Conservation (phyloP, 1,140 invertebrate genomes). For the Rhyacophila brunnea region DNA sequence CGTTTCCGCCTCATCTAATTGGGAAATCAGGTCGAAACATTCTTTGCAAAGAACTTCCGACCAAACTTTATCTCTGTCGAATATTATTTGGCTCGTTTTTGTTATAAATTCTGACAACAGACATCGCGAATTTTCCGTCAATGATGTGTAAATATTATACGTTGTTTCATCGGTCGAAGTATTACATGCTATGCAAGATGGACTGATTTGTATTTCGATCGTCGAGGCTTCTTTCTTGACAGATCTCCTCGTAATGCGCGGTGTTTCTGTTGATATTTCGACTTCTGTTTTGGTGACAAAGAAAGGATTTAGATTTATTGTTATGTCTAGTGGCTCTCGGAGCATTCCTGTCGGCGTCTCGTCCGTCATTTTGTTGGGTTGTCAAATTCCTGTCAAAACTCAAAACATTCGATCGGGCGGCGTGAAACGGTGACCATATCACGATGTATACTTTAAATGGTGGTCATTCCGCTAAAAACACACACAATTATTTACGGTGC, state of each 20-base stretch:
- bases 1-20: conserved; percentile 15
- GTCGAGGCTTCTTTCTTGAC: neutral
- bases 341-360: conserved; percentile 12
- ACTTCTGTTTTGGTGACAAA: conserved; percentile 4
- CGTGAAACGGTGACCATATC: too few species aligned
- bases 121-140: conserved; percentile 12
- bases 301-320: conserved; percentile 2
- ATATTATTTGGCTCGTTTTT: conserved; percentile 20
- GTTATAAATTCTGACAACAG: conserved; percentile 18
- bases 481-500: too few species aligned
- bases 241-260: neutral
- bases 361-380: conserved; percentile 23
- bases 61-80: conserved; percentile 27
- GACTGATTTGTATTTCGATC: neutral
- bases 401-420: neutral
- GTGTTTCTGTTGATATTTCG: neutral
- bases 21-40: conserved; percentile 12
- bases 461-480: too few species aligned
- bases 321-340: conserved; percentile 1
- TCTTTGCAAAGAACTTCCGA: conserved; percentile 6
- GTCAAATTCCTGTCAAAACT: conserved; percentile 14
- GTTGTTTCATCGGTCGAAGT: neutral
- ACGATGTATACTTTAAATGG: too few species aligned
- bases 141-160: conserved; percentile 19
- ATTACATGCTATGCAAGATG: conserved; percentile 6